Conservation (phyloP, 2,113 vertebrate species). For the Morphnarchus princeps region DNA sequence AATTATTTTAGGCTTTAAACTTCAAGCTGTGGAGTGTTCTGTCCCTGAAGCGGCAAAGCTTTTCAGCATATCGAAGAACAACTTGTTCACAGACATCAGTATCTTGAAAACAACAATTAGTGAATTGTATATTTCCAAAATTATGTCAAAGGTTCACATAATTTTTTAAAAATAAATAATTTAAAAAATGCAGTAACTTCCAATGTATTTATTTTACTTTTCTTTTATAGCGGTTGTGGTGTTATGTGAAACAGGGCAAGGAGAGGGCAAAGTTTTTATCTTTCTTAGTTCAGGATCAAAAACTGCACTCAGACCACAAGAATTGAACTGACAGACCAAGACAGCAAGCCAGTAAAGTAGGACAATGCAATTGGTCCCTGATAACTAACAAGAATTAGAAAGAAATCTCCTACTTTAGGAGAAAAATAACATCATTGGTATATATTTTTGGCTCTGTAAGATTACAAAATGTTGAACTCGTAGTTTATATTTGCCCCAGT, state of each 20-base stretch:
- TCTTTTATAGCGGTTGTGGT: background rate
- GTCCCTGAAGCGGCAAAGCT: background rate
- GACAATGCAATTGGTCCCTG: background rate
- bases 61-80: background rate
- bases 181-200: background rate
- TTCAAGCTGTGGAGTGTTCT: background rate
- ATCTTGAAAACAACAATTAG: background rate
- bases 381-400: background rate
- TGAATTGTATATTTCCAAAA: background rate
- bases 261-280: background rate
- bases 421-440: background rate
- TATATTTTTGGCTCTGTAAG: background rate
- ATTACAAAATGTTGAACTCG: background rate
- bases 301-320: background rate
- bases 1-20: background rate
- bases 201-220: background rate
- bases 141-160: background rate
- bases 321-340: background rate
- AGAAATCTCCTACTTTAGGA: background rate
- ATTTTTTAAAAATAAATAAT: background rate
- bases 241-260: background rate
- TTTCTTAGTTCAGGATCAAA: background rate
- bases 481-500: background rate
- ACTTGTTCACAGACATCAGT: background rate
- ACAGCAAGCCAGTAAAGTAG: background rate